phyloP scores from a whole-genome alignment of 2,888 invertebrate genomes.

The Platycheirus rosarum region DNA sequence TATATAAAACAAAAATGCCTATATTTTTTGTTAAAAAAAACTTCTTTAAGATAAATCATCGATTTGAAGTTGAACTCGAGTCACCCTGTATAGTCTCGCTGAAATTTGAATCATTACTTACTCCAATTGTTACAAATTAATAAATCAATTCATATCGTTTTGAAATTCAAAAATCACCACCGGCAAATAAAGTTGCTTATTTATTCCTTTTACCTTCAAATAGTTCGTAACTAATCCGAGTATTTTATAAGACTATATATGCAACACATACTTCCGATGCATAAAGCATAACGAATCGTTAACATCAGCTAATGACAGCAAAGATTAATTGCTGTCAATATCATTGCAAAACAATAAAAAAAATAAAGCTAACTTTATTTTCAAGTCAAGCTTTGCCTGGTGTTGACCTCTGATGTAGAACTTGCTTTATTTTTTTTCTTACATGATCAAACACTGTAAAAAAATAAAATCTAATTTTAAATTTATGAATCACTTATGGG shows the following conservation, averaged over 20 bases:
- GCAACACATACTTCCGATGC: neutral
- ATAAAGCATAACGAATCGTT: neutral
- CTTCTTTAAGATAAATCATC: no score
- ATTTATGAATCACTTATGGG: neutral
- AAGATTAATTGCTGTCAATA: conserved; percentile 18
- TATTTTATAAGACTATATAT: neutral
- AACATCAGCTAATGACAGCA: neutral
- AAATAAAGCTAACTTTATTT: neutral
- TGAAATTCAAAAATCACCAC: neutral
- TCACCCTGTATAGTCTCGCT: no score
- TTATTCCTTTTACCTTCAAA: neutral
- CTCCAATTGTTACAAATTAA: no score
- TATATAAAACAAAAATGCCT: no score
- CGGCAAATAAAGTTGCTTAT: neutral
- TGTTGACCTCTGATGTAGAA: conserved; percentile 11
- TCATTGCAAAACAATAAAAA: neutral
- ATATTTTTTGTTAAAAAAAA: no score
- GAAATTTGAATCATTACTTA: no score
- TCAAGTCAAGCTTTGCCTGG: neutral
- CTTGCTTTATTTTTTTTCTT: neutral
- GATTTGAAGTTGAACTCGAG: no score
- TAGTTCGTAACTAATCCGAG: neutral
- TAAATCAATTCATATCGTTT: no score
- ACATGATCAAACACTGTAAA: neutral
- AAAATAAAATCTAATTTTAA: neutral